Conservation (phyloP, 2,113 vertebrate species). For the Ptilonorhynchus violaceus region DNA sequence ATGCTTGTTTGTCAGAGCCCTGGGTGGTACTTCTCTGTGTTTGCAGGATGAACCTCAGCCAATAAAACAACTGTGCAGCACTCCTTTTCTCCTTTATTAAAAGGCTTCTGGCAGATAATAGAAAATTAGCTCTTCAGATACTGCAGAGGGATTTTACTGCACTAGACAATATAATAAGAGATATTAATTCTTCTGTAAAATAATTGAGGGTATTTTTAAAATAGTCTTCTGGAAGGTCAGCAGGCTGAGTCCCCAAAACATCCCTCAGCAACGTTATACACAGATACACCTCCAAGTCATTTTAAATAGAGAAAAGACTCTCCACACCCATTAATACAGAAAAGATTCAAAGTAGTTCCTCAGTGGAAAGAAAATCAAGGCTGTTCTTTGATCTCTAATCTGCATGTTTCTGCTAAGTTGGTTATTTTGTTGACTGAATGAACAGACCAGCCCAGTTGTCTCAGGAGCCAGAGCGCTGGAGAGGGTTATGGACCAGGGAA, state of each 20-base stretch:
- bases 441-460: background rate
- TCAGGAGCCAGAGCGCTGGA: background rate
- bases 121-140: slow-evolving; percentile 22
- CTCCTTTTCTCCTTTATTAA: slow-evolving; percentile 35
- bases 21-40: slow-evolving; percentile 5
- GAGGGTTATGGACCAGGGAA: background rate
- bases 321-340: background rate
- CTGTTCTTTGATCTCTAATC: background rate
- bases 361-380: background rate
- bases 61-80: slow-evolving; percentile 6
- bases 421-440: background rate
- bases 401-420: background rate
- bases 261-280: background rate
- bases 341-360: background rate
- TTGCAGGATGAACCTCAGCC: slow-evolving; percentile 21
- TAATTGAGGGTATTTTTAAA: background rate
- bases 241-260: background rate
- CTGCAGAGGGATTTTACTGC: background rate
- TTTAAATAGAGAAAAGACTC: background rate
- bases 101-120: slow-evolving; percentile 8
- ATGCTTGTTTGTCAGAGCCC: slow-evolving; percentile 15
- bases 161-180: background rate
- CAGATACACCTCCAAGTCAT: background rate
- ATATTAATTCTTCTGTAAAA: background rate
- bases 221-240: background rate